Percentiles rank a stretch among this genome's conserved stretches.
Evolutionary conservation across 2,888 invertebrate species (phyloP).

Genomic region (Tetheella fluctuosa): DNA sequence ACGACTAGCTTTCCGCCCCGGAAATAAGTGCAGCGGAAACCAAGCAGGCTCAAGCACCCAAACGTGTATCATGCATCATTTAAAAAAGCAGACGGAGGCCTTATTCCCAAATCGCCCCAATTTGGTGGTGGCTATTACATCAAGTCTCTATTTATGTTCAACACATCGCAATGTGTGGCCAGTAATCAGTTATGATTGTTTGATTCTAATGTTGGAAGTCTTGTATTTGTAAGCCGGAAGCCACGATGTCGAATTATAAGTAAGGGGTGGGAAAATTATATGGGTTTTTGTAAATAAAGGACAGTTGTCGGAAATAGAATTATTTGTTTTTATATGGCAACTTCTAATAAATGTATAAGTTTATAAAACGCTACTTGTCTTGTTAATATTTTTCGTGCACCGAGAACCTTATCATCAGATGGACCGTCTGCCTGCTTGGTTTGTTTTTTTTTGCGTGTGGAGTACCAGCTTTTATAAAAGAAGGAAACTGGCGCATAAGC

Average conservation of each 20-base stretch:
- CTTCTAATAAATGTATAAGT: neutral
- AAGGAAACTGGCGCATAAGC: no score
- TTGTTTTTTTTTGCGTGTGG: no score
- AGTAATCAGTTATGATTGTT: constrained; percentile 40
- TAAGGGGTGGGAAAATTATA: neutral
- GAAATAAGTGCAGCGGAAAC: constrained; percentile 17
- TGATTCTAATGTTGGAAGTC: constrained; percentile 26
- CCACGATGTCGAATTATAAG: constrained; percentile 6
- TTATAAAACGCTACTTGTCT: no score
- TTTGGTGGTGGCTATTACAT: constrained; percentile 37
- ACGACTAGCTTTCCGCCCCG: no score
- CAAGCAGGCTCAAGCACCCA: neutral
- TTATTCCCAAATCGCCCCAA: constrained; percentile 31
- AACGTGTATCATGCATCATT: constrained; percentile 12
- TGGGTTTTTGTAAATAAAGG: neutral
- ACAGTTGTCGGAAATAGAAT: neutral
- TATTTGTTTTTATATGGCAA: neutral
- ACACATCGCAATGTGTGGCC: constrained; percentile 44
- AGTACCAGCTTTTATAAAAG: no score
- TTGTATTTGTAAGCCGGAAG: constrained; percentile 30
- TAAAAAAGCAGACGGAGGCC: constrained; percentile 24
- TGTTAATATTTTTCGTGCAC: no score
- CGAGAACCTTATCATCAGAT: no score
- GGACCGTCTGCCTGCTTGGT: no score
- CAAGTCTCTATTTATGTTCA: constrained; percentile 41